Base-by-base conservation (phyloP, 2,888 invertebrate species). In the Neoitamus cyanurus region DNA sequence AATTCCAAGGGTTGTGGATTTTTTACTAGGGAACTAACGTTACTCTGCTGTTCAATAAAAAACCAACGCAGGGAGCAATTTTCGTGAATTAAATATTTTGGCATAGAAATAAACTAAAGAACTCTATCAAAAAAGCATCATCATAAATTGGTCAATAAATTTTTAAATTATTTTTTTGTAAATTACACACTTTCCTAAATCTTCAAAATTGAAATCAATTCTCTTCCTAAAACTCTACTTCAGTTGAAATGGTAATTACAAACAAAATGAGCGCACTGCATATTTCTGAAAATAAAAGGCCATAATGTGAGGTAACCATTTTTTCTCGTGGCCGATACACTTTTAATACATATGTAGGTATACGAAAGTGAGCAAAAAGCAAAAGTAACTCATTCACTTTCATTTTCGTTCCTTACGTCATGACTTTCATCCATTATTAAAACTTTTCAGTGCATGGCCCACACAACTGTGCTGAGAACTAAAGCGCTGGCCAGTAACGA, bases 351-450 rank as follows among this genome's bases (percentile, higher is more conserved):
- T 73, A 70, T 70, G 31, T n/a, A 42, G 13, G 30, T 69, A 75
- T 58, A 31, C 48, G 48, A 78, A 58, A 78, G 48, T 48, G 15
- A 58, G 31, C 20, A 77, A 77, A 77, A 73, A 78, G 25, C 78
- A 80, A 80, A 58, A 80, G 58, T 82, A 37, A 82, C 82, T 82
- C 34, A 82, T 82, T 69, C 68, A 68, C 69, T 82, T 82, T 69
- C 68, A 69, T 82, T 82, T 82, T 69, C 37, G 34, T 82, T 69
- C 15, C 69, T 83, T 83, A 83, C 83, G 83, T 83, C 83, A 83
- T 83, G 46, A 83, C 83, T 83, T 83, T 83, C 83, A 83, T 83
- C 75, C 83, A 83, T 73, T 83, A 83, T 83, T 70, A 83, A 83
- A 69, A 82, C 13, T 83, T 83, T 83, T 83, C 75, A 83, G 83